Evolutionary conservation across 1,140 invertebrate genomes (phyloP), one percentile per base, ranked within the genome.

Genomic region (Microplitis demolitor): DNA sequence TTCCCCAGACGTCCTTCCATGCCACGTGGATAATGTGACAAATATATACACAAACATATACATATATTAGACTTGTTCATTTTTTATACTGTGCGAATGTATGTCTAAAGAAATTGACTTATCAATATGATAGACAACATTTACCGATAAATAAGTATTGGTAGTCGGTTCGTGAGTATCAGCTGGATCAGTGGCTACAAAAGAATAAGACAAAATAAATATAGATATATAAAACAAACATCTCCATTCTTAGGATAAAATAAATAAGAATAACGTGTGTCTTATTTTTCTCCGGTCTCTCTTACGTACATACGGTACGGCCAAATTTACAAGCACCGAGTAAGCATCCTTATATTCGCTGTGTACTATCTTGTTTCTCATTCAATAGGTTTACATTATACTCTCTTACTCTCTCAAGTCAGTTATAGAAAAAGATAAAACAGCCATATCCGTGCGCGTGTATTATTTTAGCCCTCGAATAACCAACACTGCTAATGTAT

Each of bases 1-100:
- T 79, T 76, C 76, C 74, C 66, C 79, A 77, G 78, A 79, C 76
- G 77, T 67, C 74, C 33, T 37, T 45, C 31, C 37, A 4, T 69
- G 67, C 67, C 67, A 69, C 67, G 67, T 69, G 67, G 67, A 69
- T 35, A 45, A 45, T 45, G 24, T 58, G 14, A 58, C 16, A 31
- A 24, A 45, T 45, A 9, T 45, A 45, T 45, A 24, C 24, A 2
- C 24, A 24, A 1, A 24, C 24, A 24, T 2, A 24, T 2, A 24
- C 24, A 24, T 24, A 24, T 24, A 24, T 24, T 24, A 2, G 24
- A 24, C 24, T 24, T 24, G 24, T 24, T 24, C 24, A 24, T 24
- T 24, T 50, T 50, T 50, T 13, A 50, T 8, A 6, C 45, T 50
- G 1, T 24, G 24, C 2, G 24, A 0, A 60, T 31, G 16, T 31